A percentile compares a stretch with the other conserved stretches of the same genome.
These are phyloP conservation scores for Gavialis gangeticus DNA, from an alignment of 2,113 vertebrate genomes.

Conservation along the genomic window DNA sequence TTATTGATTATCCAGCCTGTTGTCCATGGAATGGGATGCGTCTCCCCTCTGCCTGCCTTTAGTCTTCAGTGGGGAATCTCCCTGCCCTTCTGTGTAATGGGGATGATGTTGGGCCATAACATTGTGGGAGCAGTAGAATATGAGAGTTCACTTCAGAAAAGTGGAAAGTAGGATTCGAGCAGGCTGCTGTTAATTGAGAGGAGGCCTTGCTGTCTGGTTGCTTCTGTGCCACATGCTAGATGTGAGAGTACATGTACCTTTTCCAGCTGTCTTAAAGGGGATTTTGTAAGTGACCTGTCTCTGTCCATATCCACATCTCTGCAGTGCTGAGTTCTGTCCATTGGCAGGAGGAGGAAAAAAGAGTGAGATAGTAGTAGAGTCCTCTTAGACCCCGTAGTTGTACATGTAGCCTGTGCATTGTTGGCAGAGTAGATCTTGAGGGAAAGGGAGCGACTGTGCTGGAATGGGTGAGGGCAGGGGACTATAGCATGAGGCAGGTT, in stretches of 20 bases:
- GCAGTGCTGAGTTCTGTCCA: not conserved
- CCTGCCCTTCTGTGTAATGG: not conserved
- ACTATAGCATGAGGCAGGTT: rapidly evolving
- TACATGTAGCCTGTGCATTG: not conserved
- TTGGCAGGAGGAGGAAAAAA: not conserved
- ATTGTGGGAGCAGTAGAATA: not conserved
- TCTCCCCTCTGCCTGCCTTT: not conserved
- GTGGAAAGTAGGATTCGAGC: not conserved
- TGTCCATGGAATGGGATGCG: not conserved
- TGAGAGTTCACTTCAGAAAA: not conserved
- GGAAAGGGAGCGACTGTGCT: not conserved
- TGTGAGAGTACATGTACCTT: not conserved
- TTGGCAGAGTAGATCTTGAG: not conserved
- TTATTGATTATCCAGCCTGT: not conserved
- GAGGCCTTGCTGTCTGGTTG: not conserved
- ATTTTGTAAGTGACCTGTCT: not conserved
- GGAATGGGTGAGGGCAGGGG: not conserved
- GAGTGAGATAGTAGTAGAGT: not conserved
- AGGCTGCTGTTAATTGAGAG: not conserved
- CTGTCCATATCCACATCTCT: not conserved
- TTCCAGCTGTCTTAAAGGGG: not conserved
- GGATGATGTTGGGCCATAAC: not conserved
- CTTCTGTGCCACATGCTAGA: not conserved
- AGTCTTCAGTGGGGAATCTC: not conserved
- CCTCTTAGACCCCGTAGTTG: not conserved